Percentiles rank a stretch among this genome's conserved stretches.
Conservation (phyloP, 2,797 vertebrate genomes). For the Rhynchonycteris naso region DNA sequence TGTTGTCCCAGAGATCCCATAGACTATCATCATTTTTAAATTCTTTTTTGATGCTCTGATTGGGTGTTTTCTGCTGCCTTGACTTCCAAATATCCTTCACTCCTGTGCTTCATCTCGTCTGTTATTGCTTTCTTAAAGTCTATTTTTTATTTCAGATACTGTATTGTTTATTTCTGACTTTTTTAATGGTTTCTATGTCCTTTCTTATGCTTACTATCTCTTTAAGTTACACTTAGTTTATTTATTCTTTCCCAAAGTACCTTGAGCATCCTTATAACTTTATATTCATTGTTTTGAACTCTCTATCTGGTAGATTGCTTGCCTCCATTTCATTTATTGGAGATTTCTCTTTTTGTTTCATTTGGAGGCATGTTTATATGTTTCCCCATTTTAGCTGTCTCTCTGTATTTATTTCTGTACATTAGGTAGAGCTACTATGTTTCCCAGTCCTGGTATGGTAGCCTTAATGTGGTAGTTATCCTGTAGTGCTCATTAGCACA, state of each 20-base stretch:
- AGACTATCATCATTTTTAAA: not conserved
- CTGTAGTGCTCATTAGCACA: not conserved
- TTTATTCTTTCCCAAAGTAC: not conserved
- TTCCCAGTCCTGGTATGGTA: not conserved
- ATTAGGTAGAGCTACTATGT: not conserved
- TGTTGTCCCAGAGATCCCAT: not conserved
- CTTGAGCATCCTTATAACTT: not conserved
- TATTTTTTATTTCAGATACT: not conserved
- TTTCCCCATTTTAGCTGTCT: not conserved
- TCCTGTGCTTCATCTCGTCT: not conserved
- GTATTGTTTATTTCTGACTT: not conserved
- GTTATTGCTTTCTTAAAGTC: not conserved
- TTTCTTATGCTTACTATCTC: not conserved
- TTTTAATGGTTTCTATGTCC: not conserved
- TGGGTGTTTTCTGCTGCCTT: not conserved
- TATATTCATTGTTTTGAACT: not conserved
- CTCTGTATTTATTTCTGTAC: not conserved
- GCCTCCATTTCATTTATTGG: not conserved
- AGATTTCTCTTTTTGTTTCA: not conserved
- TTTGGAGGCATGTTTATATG: not conserved
- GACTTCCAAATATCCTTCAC: not conserved
- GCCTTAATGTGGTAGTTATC: not conserved
- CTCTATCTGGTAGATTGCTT: not conserved
- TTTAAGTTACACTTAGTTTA: not conserved
- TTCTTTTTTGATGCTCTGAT: not conserved